Conservation (phyloP, 1,140 invertebrate genomes). For the Euborellia annulipes region DNA sequence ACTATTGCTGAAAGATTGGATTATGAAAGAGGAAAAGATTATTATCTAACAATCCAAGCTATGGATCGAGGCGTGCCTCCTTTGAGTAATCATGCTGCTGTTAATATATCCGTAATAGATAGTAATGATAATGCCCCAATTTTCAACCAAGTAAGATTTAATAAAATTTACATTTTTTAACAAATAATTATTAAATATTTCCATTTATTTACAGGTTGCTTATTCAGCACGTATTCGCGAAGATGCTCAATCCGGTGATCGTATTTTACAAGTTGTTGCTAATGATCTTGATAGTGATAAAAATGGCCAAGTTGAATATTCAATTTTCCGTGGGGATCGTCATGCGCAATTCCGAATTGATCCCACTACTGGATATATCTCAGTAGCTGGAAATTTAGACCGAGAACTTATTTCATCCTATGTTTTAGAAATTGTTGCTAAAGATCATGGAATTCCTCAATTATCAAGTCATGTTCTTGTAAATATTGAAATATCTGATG, state of each 20-base stretch:
- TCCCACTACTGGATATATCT: conserved; percentile 58
- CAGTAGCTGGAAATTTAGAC: conserved; percentile 58
- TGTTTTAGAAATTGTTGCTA: conserved; percentile 59
- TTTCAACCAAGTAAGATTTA: conserved; percentile 65
- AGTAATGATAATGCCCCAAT: conserved; percentile 80
- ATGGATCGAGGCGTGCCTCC: conserved; percentile 74
- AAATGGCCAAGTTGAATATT: conserved; percentile 63
- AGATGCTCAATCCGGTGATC: conserved; percentile 51
- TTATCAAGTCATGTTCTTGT: conserved; percentile 57
- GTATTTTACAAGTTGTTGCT: conserved; percentile 52
- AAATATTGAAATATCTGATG: conserved; percentile 67
- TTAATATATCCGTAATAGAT: conserved; percentile 75
- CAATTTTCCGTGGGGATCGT: conserved; percentile 61
- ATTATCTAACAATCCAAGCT: conserved; percentile 79
- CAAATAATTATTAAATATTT: too few relatives aligned
- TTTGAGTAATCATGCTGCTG: conserved; percentile 66
- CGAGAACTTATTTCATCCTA: conserved; percentile 66
- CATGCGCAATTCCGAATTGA: conserved; percentile 65
- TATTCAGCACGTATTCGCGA: conserved; percentile 54
- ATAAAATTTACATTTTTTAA: conserved; percentile 22
- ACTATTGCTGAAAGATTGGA: conserved; percentile 62
- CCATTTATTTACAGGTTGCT: too few relatives aligned
- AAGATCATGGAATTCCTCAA: conserved; percentile 60
- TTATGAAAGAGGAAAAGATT: conserved; percentile 70
- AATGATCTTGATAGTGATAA: conserved; percentile 66